Percentiles rank a stretch among this genome's conserved stretches.
phyloP scores from a whole-genome alignment of 2,797 vertebrate genomes.

The Natrix natrix region DNA sequence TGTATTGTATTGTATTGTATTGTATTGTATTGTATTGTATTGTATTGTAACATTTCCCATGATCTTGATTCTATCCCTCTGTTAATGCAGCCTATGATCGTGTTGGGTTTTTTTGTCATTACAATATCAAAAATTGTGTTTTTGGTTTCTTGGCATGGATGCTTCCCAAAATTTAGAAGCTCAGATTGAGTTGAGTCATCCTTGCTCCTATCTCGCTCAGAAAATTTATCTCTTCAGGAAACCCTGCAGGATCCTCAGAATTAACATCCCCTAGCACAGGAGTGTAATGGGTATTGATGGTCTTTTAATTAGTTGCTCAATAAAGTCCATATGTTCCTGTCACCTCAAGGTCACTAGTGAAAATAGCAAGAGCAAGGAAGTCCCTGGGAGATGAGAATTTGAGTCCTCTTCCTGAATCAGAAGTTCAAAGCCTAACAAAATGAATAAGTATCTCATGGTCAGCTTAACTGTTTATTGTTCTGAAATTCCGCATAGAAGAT shows the following conservation, averaged over 20 bases:
- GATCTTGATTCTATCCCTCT: too few relatives aligned
- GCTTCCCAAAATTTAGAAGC: background rate
- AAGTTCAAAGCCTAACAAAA: background rate
- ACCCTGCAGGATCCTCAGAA: background rate
- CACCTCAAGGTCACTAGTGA: background rate
- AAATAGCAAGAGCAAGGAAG: background rate
- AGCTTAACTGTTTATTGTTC: background rate
- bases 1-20: too few relatives aligned
- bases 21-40: too few relatives aligned
- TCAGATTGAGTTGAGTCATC: constrained; percentile 1
- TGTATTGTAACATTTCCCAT: too few relatives aligned
- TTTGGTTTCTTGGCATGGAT: background rate
- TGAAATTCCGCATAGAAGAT: background rate
- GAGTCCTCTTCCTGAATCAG: background rate
- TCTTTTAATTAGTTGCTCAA: constrained; percentile 24
- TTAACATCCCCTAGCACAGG: background rate
- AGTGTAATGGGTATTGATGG: constrained; percentile 5
- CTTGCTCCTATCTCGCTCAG: background rate
- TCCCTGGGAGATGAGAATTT: background rate
- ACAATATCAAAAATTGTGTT: background rate
- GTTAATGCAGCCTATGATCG: too few relatives aligned
- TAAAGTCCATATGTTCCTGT: constrained; percentile 13
- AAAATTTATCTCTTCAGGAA: constrained; percentile 9
- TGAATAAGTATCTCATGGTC: background rate
- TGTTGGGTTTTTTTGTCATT: background rate